Base-by-base conservation (phyloP, 2,113 vertebrate genomes). In the Chaetodon trifascialis region DNA sequence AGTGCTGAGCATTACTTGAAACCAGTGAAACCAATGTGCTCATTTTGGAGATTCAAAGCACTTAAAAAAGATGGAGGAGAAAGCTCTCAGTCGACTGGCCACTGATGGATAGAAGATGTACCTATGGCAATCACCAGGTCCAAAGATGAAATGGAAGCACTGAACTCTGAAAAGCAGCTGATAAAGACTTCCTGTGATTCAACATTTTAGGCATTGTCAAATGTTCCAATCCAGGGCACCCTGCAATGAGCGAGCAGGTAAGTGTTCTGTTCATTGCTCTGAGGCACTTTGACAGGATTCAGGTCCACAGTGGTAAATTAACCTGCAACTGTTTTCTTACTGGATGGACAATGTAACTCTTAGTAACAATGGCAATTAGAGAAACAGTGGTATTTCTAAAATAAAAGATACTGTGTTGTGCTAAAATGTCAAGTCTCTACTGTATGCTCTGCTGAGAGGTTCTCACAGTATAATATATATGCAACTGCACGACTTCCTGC, bases 131-230 rank as follows among this genome's bases (percentile, higher is more conserved):
- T 76, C 66, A 73, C 56, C 30, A 42, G 17, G 79, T 52, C 81
- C 38, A 79, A 55, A 70, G 64, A 72, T 79, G 69, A 80, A 73
- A 86, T 85, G 56, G 17, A 86, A 80, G 69, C 11, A 40, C 40
- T 59, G 25, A 64, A 75, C 51, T 75, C 56, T 64, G 17, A 76
- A 83, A 88, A 72, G 65, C 49, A 80, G 34, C 25, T 36, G 84
- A 40, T 59, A 79, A 72, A 63, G 56, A 49, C 65, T 7, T 60
- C 7, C 42, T 64, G 47, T 12, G 14, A 63, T 73, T 71, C 36
- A 42, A 80, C 69, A 64, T 74, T 72, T 83, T 59, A 71, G 54
- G 76, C 34, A 25, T 71, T 76, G 70, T 80, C 40, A n/a, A 68
- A 63, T 62, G 60, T 56, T 81, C 66, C 56, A 51, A 70, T 79